Evolutionary conservation across 2,888 invertebrate species (phyloP).

Genomic region (Lottia gigantea): DNA sequence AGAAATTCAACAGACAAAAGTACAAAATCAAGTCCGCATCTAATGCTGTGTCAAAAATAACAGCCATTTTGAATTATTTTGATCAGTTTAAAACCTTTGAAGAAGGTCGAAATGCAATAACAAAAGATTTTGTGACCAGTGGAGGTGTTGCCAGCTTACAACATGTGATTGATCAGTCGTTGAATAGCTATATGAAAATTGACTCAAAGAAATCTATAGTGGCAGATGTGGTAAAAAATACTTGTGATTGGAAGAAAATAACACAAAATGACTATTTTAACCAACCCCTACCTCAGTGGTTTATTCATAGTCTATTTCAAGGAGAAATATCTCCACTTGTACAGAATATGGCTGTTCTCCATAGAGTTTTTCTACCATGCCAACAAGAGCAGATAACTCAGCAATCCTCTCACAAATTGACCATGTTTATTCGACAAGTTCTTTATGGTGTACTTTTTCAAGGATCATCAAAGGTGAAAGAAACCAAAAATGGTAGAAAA

Average conservation of each 20-base stretch:
- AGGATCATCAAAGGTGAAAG: constrained; percentile 20
- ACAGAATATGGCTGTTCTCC: constrained; percentile 69
- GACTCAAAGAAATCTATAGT: constrained; percentile 29
- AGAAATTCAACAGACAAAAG: constrained; percentile 71
- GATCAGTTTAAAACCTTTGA: constrained; percentile 75
- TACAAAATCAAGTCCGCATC: constrained; percentile 46
- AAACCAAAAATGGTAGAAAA: background rate
- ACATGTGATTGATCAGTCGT: constrained; percentile 48
- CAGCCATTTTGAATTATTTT: constrained; percentile 80
- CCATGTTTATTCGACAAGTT: constrained; percentile 49
- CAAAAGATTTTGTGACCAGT: constrained; percentile 68
- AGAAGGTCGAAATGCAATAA: constrained; percentile 77
- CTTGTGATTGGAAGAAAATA: background rate
- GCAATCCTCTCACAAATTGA: constrained; percentile 51
- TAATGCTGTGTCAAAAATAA: constrained; percentile 33
- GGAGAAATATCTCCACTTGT: constrained; percentile 77
- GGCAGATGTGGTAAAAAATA: constrained; percentile 7
- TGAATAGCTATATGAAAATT: constrained; percentile 53
- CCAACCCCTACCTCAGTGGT: constrained; percentile 74
- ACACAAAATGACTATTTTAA: constrained; percentile 37
- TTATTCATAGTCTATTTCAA: constrained; percentile 74
- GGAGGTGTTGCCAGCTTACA: constrained; percentile 43
- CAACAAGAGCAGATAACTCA: constrained; percentile 57
- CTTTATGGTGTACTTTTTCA: constrained; percentile 60
- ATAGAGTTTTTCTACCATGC: constrained; percentile 54